phyloP scores from a whole-genome alignment of 2,113 vertebrate species.

The Pachycephala philippinensis region DNA sequence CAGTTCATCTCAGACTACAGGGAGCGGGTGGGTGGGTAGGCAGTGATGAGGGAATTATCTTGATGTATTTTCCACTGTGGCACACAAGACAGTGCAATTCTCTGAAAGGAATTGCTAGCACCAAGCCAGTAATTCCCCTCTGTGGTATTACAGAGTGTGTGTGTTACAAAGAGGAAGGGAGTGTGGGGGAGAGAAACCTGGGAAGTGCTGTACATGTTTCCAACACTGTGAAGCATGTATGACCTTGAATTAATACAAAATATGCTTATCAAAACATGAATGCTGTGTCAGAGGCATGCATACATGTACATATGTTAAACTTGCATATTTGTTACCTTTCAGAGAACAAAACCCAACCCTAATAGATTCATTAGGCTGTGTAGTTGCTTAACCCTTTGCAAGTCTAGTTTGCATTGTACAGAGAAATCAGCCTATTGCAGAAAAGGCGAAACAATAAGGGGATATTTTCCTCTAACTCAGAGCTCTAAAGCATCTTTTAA shows the following conservation, averaged over 20 bases:
- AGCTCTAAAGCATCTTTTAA: constrained; percentile 58
- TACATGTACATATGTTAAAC: not conserved
- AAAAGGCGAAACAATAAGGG: constrained; percentile 30
- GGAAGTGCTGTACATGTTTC: not conserved
- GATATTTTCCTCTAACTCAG: constrained; percentile 51
- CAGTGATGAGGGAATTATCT: constrained; percentile 30
- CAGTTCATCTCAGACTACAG: constrained; percentile 41
- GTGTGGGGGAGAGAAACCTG: not conserved
- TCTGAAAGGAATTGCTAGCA: constrained; percentile 33
- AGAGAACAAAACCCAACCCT: constrained; percentile 5
- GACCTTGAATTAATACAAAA: constrained; percentile 9
- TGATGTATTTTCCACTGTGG: constrained; percentile 10
- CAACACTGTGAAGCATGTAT: not conserved
- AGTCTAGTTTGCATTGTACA: not conserved
- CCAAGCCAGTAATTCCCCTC: constrained; percentile 8
- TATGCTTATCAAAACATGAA: not conserved
- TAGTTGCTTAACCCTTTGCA: constrained; percentile 34
- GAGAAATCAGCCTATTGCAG: not conserved
- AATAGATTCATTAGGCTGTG: not conserved
- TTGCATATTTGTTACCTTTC: not conserved
- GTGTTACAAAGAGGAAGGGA: not conserved
- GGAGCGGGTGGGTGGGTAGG: constrained; percentile 17
- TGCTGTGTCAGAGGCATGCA: not conserved
- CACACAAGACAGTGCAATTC: not conserved
- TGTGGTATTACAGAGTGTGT: constrained; percentile 24